phyloP scores from a whole-genome alignment of 2,888 invertebrate genomes.

The Dascillus cervinus region DNA sequence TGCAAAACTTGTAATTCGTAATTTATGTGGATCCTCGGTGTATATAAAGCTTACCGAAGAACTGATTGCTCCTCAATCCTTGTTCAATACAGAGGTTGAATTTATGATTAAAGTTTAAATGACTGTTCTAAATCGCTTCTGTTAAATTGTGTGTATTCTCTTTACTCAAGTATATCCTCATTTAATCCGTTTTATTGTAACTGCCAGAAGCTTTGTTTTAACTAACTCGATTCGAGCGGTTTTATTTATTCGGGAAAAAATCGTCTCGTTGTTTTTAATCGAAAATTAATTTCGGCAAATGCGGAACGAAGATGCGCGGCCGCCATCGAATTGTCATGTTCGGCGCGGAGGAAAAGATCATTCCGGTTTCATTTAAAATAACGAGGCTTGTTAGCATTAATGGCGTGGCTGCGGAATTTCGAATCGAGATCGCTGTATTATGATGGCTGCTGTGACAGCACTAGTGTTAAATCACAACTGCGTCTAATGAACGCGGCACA shows the following conservation, averaged over 20 bases:
- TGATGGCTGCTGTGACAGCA: constrained; percentile 29
- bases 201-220: constrained; percentile 35
- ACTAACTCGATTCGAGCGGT: constrained; percentile 22
- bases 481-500: constrained; percentile 27
- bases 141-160: constrained; percentile 39
- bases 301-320: constrained; percentile 10
- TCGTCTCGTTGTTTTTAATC: too few species aligned
- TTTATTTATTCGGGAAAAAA: too few species aligned
- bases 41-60: constrained; percentile 17
- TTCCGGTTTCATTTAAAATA: constrained; percentile 30
- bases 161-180: constrained; percentile 37
- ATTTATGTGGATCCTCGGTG: too few species aligned
- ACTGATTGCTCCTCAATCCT: constrained; percentile 22
- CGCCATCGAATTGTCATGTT: constrained; percentile 25
- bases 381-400: constrained; percentile 35
- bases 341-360: constrained; percentile 19
- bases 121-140: constrained; percentile 39
- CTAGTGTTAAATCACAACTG: constrained; percentile 28
- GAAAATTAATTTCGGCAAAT: constrained; percentile 8
- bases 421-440: constrained; percentile 26
- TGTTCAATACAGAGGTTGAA: constrained; percentile 33
- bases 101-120: constrained; percentile 40
- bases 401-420: constrained; percentile 27
- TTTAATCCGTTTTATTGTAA: constrained; percentile 40
- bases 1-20: too few species aligned